Evolutionary conservation across 1,140 invertebrate genomes (phyloP).

Genomic region (Platorchestia sp.): DNA sequence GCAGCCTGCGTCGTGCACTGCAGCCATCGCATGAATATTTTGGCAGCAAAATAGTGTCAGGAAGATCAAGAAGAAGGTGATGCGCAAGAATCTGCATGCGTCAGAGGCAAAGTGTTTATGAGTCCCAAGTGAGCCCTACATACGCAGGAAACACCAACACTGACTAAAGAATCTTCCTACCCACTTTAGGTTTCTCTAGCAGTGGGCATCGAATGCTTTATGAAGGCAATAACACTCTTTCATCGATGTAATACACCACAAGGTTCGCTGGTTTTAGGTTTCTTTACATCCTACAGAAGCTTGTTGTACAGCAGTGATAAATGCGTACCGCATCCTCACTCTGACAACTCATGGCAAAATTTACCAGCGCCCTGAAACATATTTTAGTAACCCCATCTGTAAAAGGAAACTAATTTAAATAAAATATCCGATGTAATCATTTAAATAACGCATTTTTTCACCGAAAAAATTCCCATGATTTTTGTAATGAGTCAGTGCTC

Average conservation of each 20-base stretch:
- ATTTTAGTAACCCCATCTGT: too few relatives aligned
- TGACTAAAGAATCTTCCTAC: background rate
- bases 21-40: background rate
- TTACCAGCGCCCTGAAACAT: background rate
- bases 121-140: background rate
- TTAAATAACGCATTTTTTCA: too few relatives aligned
- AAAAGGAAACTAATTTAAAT: too few relatives aligned
- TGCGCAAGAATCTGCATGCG: background rate
- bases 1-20: background rate
- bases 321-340: background rate
- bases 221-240: slow-evolving; percentile 1
- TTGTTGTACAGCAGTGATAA: background rate
- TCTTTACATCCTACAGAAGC: background rate
- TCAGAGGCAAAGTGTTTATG: background rate
- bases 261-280: background rate
- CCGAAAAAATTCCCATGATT: too few relatives aligned
- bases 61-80: background rate
- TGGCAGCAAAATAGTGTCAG: background rate
- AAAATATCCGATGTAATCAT: too few relatives aligned
- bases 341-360: background rate
- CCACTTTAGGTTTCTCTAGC: background rate
- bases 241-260: background rate
- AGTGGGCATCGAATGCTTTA: background rate
- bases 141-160: background rate
- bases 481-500: too few relatives aligned